Evolutionary conservation across 2,113 vertebrate species (phyloP).

Genomic region (Psilopogon haemacephalus): DNA sequence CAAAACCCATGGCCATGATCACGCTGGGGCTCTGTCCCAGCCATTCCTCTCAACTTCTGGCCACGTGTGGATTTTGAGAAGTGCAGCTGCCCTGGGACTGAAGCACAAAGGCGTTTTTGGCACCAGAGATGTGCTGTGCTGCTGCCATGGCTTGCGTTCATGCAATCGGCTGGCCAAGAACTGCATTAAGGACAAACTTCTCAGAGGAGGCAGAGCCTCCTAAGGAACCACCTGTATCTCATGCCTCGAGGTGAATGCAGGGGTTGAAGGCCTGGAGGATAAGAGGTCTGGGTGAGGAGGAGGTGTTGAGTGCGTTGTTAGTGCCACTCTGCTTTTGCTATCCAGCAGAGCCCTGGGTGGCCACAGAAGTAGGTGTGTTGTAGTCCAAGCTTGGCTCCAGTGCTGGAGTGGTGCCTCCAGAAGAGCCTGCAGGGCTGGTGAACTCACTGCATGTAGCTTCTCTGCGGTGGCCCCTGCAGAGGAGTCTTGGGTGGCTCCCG

Average conservation of each 20-base stretch:
- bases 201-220: neutral
- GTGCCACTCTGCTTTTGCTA: rapidly evolving
- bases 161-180: neutral
- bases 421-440: neutral
- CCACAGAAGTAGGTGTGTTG: neutral
- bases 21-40: neutral
- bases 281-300: neutral
- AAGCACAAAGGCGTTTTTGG: neutral
- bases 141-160: neutral
- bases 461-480: neutral
- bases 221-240: neutral
- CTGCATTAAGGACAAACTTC: neutral
- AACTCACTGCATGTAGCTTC: neutral
- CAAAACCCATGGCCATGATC: neutral
- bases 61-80: neutral
- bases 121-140: neutral
- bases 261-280: neutral
- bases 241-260: too few relatives aligned
- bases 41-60: neutral
- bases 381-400: neutral
- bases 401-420: neutral
- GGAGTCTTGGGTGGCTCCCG: conserved; percentile 19
- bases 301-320: rapidly evolving
- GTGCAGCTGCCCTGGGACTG: neutral
- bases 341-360: neutral